These are phyloP conservation scores for Dascillus cervinus DNA, from an alignment of 2,888 invertebrate genomes.

Conservation along the genomic window DNA sequence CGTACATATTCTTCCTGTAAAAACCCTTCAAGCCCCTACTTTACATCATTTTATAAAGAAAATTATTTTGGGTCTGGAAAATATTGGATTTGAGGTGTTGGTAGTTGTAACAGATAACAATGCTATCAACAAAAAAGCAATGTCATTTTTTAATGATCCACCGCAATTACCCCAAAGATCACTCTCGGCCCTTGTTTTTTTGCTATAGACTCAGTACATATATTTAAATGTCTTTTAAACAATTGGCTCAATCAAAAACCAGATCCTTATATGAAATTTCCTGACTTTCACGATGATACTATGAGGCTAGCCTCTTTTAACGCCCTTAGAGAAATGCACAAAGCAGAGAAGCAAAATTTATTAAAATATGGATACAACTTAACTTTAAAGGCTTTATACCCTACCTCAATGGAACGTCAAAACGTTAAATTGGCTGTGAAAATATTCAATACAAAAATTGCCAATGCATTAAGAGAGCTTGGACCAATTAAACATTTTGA, in stretches of 20 bases:
- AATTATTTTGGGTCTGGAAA: no score
- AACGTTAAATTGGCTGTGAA: conserved; percentile 3
- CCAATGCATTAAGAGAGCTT: conserved; percentile 3
- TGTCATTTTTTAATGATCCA: conserved; percentile 10
- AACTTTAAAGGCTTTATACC: conserved; percentile 1
- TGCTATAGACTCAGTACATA: no score
- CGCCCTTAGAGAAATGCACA: no score
- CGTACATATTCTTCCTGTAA: no score
- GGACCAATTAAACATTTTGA: conserved; percentile 1
- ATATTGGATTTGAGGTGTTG: no score
- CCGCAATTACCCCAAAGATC: conserved; percentile 3
- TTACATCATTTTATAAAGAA: no score
- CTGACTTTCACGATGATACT: conserved; percentile 3
- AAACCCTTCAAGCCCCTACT: conserved; percentile 8
- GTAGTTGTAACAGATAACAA: conserved; percentile 17
- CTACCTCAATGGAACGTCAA: conserved; percentile 4
- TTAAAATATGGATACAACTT: conserved; percentile 3
- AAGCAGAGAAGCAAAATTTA: no score
- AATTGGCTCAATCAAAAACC: no score
- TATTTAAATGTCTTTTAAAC: no score
- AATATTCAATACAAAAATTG: conserved; percentile 2
- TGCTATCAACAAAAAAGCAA: conserved; percentile 16
- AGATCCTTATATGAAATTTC: no score
- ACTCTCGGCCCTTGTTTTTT: conserved; percentile 3
- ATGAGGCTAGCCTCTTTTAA: conserved; percentile 1